These are phyloP conservation scores for Myopa testacea DNA, from an alignment of 2,888 invertebrate genomes.

Conservation along the genomic window DNA sequence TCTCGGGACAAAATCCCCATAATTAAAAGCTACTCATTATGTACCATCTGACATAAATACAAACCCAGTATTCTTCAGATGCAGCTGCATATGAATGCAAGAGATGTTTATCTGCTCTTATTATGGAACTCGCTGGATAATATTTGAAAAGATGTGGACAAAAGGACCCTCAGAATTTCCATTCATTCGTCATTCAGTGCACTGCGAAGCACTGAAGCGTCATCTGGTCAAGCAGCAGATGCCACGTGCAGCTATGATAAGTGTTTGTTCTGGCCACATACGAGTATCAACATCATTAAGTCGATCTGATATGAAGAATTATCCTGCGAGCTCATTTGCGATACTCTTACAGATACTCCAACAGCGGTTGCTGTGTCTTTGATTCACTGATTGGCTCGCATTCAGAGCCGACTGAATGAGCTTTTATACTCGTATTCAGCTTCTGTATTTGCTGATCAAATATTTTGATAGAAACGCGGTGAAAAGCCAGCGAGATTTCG, in stretches of 20 bases:
- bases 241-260: neutral
- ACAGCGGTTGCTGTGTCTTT: neutral
- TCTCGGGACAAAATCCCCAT: too few species aligned
- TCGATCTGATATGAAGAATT: neutral
- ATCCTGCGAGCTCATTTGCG: neutral
- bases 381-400: conserved; percentile 27
- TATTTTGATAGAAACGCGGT: conserved; percentile 27
- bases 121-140: neutral
- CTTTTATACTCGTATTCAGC: neutral
- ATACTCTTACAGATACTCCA: neutral
- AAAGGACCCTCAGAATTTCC: neutral
- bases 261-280: neutral
- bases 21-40: too few species aligned
- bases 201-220: too few species aligned
- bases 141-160: neutral
- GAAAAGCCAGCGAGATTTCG: neutral
- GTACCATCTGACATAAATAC: too few species aligned
- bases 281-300: neutral
- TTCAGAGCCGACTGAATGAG: conserved; percentile 23
- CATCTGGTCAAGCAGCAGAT: neutral
- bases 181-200: neutral
- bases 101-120: too few species aligned
- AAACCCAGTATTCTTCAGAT: too few species aligned
- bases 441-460: conserved; percentile 36
- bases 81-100: too few species aligned